Evolutionary conservation across 2,888 invertebrate genomes (phyloP).

Genomic region (Drosophila cyrtoloma): DNA sequence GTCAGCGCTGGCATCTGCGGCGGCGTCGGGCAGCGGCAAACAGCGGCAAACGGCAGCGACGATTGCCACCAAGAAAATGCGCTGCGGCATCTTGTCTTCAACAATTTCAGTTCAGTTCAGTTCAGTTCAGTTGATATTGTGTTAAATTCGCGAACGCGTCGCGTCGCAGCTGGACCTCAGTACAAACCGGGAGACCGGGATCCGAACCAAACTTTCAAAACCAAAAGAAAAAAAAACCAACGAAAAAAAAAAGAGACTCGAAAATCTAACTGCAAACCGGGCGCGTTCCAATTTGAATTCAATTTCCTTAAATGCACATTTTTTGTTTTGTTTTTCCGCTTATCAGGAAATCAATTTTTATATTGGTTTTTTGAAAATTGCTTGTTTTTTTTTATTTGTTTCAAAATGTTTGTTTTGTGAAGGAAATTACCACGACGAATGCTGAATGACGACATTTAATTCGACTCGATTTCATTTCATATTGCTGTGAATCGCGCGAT

Average conservation of each 20-base stretch:
- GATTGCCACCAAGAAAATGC: conserved; percentile 74
- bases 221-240: not conserved
- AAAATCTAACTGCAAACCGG: conserved; percentile 2
- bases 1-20: conserved; percentile 26
- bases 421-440: not conserved
- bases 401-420: not conserved
- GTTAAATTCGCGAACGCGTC: conserved; percentile 81
- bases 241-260: not conserved
- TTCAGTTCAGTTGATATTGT: conserved; percentile 73
- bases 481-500: not conserved
- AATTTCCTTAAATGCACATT: not conserved
- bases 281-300: not conserved
- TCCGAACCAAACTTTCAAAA: not conserved
- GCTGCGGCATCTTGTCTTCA: conserved; percentile 76
- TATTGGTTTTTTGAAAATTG: not conserved
- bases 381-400: not conserved
- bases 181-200: conserved; percentile 11
- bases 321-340: not conserved
- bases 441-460: conserved; percentile 8
- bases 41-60: conserved; percentile 27
- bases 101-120: conserved; percentile 56
- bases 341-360: not conserved
- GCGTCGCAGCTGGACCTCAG: conserved; percentile 54
- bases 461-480: not conserved
- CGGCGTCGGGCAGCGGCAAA: conserved; percentile 24